These are phyloP conservation scores for Micrasema longulum DNA, from an alignment of 1,140 invertebrate species.

Conservation along the genomic window DNA sequence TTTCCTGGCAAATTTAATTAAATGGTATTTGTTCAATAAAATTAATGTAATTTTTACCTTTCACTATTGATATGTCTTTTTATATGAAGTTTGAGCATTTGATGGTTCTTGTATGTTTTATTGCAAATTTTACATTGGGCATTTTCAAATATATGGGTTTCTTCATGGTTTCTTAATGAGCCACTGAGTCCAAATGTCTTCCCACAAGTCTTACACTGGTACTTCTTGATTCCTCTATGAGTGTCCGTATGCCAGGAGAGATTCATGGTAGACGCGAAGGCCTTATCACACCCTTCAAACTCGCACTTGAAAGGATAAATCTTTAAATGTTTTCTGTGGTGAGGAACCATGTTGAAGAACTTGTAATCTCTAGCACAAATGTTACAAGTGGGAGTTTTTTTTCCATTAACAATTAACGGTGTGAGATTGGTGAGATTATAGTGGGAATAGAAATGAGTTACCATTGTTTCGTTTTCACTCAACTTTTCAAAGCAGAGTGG, in stretches of 20 bases:
- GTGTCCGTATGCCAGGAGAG: slow-evolving; percentile 37
- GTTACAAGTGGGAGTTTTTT: slow-evolving; percentile 46
- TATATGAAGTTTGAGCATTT: slow-evolving; percentile 50
- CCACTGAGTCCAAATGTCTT: slow-evolving; percentile 48
- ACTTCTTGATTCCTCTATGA: slow-evolving; percentile 47
- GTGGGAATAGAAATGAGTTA: slow-evolving; percentile 54
- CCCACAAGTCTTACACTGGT: slow-evolving; percentile 49
- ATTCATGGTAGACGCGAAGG: slow-evolving; percentile 40
- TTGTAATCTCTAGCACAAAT: slow-evolving; percentile 46
- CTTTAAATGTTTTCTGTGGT: slow-evolving; percentile 51
- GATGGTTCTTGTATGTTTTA: slow-evolving; percentile 48
- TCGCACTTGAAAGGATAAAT: slow-evolving; percentile 52
- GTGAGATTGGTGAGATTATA: slow-evolving; percentile 40
- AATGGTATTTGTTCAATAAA: too few relatives aligned
- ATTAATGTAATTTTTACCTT: slow-evolving; percentile 43
- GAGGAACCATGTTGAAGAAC: slow-evolving; percentile 47
- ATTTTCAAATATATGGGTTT: slow-evolving; percentile 47
- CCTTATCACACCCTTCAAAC: slow-evolving; percentile 43
- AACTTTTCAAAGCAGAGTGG: slow-evolving; percentile 59
- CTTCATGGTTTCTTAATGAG: slow-evolving; percentile 48
- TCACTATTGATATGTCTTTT: slow-evolving; percentile 47
- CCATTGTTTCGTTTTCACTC: slow-evolving; percentile 57
- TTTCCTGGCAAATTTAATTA: too few relatives aligned
- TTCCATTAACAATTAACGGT: slow-evolving; percentile 48
- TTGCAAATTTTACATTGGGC: slow-evolving; percentile 49